Conservation (phyloP, 2,797 vertebrate species). For the Pantherophis alleghaniensis region DNA sequence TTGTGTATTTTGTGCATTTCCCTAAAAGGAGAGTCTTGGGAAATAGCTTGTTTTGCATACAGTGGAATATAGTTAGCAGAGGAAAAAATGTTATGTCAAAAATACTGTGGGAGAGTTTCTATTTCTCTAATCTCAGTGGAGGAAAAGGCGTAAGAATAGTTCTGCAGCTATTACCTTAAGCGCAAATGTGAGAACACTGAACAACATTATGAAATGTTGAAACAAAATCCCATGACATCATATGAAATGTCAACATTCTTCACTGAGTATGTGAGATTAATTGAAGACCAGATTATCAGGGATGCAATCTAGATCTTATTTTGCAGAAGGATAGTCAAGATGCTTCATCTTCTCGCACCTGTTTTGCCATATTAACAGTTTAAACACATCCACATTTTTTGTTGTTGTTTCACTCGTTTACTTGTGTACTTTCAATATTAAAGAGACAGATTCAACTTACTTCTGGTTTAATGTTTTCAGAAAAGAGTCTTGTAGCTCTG, state of each 20-base stretch:
- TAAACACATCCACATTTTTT: neutral
- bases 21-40: too few species aligned
- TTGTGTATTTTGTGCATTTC: neutral
- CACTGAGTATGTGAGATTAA: neutral
- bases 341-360: neutral
- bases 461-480: neutral
- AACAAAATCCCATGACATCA: slow-evolving; percentile 1
- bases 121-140: neutral
- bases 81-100: neutral
- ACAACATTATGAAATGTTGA: neutral
- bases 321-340: neutral
- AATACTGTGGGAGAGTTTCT: neutral
- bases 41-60: neutral
- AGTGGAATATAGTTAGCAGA: neutral
- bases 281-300: neutral
- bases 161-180: slow-evolving; percentile 3
- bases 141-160: slow-evolving; percentile 1
- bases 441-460: neutral
- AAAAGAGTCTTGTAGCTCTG: neutral
- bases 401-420: neutral
- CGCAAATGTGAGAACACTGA: neutral
- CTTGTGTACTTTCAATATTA: neutral
- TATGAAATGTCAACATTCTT: neutral
- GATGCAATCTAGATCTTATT: neutral
- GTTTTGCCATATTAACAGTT: neutral